phyloP scores from a whole-genome alignment of 2,888 invertebrate genomes.

The Lepidonotus clava region DNA sequence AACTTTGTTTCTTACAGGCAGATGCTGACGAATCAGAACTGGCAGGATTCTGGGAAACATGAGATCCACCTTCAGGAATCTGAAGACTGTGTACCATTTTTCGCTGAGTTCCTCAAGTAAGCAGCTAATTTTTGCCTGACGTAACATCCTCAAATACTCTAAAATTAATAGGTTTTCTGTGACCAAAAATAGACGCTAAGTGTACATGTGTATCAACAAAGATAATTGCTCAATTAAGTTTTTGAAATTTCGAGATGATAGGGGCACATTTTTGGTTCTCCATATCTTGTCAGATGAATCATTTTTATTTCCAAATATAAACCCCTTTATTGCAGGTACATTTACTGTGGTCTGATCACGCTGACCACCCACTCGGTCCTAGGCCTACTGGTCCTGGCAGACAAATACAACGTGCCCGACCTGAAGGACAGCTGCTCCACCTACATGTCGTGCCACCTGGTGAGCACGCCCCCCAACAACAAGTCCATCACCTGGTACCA shows the following conservation, averaged over 20 bases:
- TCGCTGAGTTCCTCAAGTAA: slow-evolving; percentile 63
- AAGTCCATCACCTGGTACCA: slow-evolving; percentile 93
- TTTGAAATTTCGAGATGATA: too few relatives aligned
- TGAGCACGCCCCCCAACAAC: slow-evolving; percentile 90
- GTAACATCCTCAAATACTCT: too few relatives aligned
- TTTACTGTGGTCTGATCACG: slow-evolving; percentile 81
- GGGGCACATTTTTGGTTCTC: too few relatives aligned
- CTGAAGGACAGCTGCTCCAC: slow-evolving; percentile 90
- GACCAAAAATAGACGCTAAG: too few relatives aligned
- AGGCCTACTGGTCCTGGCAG: slow-evolving; percentile 92
- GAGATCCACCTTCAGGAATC: slow-evolving; percentile 62
- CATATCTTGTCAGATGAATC: too few relatives aligned
- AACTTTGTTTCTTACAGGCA: slow-evolving; percentile 59
- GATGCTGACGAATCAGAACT: slow-evolving; percentile 63
- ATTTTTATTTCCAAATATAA: too few relatives aligned
- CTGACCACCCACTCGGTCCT: slow-evolving; percentile 87
- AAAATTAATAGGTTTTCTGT: too few relatives aligned
- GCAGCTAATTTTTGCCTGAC: too few relatives aligned
- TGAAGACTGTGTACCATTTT: slow-evolving; percentile 63
- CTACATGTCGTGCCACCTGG: slow-evolving; percentile 90
- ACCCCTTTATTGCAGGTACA: slow-evolving; percentile 57
- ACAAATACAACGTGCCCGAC: slow-evolving; percentile 97
- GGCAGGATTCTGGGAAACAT: slow-evolving; percentile 60
- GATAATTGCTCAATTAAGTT: too few relatives aligned
- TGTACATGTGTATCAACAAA: too few relatives aligned